Evolutionary conservation across 92 coral and sea anemone species (phyloP), one percentile per base, ranked within the genome.

Genomic region (Zoanthus sociatus): DNA sequence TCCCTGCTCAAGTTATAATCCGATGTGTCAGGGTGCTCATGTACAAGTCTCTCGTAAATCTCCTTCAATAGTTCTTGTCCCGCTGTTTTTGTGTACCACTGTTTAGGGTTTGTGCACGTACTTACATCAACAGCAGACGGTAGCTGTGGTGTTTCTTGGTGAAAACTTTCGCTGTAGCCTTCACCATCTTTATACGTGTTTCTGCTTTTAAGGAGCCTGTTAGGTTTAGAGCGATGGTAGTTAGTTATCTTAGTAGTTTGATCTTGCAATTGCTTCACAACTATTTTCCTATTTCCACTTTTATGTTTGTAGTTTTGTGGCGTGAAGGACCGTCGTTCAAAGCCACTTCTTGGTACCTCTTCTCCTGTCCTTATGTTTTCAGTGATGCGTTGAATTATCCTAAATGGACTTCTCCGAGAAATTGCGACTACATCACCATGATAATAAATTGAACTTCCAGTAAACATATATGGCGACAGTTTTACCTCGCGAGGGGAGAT

Each of bases 381-480:
- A 8, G 18, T 37, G 66, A 81, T 64, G 13, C 37, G 60, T 13
- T 15, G 21, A 42, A 81, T 47, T 11, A 30, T 73, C 31, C 55
- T 78, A 33, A 91, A 91, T 21, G 93, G 93, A 13, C 89, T 87
- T 30, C 45, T 31, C 7, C 71, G 73, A 1, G 9, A 32, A 5
- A 42, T 11, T 44, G 79, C 56, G 37, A 94, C 47, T 12, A 66
- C 55, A 26, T 94, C 78, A 51, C 18, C 86, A 73, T 90, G 82
- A 53, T 74, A 77, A 54, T 84, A 67, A 6, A 48, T 33, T 2
- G 58, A 30, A 0, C 77, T 88, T 5, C 91, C 93, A 18, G 37
- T 79, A 85, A 91, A 94, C 72, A 92, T 86, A 73, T 87, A 92
- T 1, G 97, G 94, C 48, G 97, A 94, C 11, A 94, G 83, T 17